Base-by-base conservation (phyloP, 35 echinoderm and acorn worm genomes). In the Apostichopus californicus region DNA sequence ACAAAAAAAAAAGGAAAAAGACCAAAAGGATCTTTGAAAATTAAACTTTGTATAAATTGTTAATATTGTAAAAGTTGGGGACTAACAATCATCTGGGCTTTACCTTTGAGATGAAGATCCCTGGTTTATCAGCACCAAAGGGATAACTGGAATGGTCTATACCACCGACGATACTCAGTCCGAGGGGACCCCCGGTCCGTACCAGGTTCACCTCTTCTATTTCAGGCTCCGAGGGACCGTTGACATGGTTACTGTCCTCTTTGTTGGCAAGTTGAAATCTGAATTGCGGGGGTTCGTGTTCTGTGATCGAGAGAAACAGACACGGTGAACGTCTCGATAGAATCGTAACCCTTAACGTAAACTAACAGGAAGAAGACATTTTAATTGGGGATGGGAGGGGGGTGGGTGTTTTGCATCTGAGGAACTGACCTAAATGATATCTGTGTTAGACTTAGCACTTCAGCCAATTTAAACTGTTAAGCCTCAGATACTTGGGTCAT, bases 91-190 rank as follows among this genome's bases (percentile, higher is more conserved):
- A 61, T 8, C 7, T 9, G 58, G 1, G 0, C 75, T 96, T 96
- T 82, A 99, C 97, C 95, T 99, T 96, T 77, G 95, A 99, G 71
- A 96, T 99, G 57, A 96, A 99, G 82, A 99, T 93, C 60, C 97
- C 97, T 13, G 97, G 97, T 89, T 99, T 93, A 78, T 96, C 92
- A 82, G 90, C 97, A 86, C 95, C 95, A 80, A 99, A 99, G 15
- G 97, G 97, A 93, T 99, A 95, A 93, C 97, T 99, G 66, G 97
- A 99, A 94, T 96, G 95, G 77, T 96, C 95, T 9, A 93, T 95
- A 6, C 95, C 97, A 65, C 95, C 97, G 14, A 99, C 97, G 54
- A 99, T 99, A 86, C 97, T 99, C 5, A 99, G 92, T 13, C 97
- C 97, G 5, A 99, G 83, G 1, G 97, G 97, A 14, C 95, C 97